phyloP scores from a whole-genome alignment of 2,113 vertebrate genomes.

The Uropsilus gracilis region DNA sequence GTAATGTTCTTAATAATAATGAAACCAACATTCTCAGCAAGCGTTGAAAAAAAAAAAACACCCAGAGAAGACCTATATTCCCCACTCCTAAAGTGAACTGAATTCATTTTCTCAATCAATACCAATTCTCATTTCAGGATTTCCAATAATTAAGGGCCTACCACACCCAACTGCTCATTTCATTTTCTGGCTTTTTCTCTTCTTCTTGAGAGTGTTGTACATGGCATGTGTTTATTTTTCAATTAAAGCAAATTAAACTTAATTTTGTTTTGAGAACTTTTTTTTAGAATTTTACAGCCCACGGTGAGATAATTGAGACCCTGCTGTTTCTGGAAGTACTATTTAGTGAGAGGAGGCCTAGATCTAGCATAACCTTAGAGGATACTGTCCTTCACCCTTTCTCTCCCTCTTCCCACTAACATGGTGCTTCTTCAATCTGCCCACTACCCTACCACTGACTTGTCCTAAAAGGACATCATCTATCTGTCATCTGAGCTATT shows the following conservation, averaged over 20 bases:
- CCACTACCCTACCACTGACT: background rate
- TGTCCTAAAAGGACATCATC: background rate
- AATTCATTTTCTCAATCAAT: slow-evolving; percentile 51
- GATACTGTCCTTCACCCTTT: background rate
- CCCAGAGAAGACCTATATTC: background rate
- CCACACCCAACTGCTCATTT: slow-evolving; percentile 67
- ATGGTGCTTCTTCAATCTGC: background rate
- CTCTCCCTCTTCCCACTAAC: background rate
- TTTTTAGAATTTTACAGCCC: slow-evolving; percentile 73
- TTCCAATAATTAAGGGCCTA: background rate
- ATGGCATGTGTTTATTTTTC: slow-evolving; percentile 79
- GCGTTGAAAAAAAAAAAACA: slow-evolving; percentile 1
- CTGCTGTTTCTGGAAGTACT: slow-evolving; percentile 74
- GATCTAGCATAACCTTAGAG: slow-evolving; percentile 8
- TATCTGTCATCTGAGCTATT: background rate
- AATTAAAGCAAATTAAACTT: slow-evolving; percentile 82
- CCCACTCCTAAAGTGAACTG: background rate
- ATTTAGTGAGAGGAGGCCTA: slow-evolving; percentile 45
- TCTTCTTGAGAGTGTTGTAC: slow-evolving; percentile 65
- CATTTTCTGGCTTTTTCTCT: slow-evolving; percentile 51
- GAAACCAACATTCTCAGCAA: background rate
- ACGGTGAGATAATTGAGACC: slow-evolving; percentile 79
- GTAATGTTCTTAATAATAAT: background rate
- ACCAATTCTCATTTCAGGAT: background rate
- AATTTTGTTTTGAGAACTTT: slow-evolving; percentile 78